Conservation (phyloP, 2,888 invertebrate species). For the Sesia bembeciformis region DNA sequence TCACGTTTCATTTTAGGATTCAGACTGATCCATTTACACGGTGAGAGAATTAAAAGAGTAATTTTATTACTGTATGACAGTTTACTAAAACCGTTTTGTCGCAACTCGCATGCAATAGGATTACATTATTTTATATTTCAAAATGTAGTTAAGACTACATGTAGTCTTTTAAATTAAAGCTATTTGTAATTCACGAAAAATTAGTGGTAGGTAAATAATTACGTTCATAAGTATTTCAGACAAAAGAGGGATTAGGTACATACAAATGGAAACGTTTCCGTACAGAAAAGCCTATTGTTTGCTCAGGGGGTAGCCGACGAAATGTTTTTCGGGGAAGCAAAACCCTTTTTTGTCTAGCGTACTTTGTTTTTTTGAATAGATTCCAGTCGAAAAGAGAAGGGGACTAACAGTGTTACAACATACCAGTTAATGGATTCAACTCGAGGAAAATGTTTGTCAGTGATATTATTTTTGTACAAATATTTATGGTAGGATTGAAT, state of each 20-base stretch:
- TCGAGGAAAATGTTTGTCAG: neutral
- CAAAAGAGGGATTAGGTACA: slow-evolving; percentile 25
- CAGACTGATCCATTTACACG: too few species aligned
- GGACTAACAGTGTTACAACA: neutral
- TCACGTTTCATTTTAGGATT: too few species aligned
- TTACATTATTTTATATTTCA: too few species aligned
- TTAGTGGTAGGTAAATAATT: neutral
- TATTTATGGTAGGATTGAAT: too few species aligned
- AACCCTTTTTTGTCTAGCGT: slow-evolving; percentile 15
- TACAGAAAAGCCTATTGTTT: slow-evolving; percentile 35
- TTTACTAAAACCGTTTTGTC: too few species aligned
- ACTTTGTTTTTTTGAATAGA: slow-evolving; percentile 1
- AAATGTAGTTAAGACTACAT: neutral
- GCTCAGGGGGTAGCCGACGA: slow-evolving; percentile 16
- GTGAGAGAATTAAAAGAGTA: too few species aligned
- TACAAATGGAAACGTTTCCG: slow-evolving; percentile 37
- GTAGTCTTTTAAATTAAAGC: neutral
- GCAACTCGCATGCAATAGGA: too few species aligned
- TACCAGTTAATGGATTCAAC: neutral
- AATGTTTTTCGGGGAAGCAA: slow-evolving; percentile 21
- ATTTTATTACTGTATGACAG: too few species aligned
- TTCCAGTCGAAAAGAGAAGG: neutral
- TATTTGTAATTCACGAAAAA: neutral
- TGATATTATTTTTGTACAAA: too few species aligned
- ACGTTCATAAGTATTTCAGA: slow-evolving; percentile 13